phyloP scores from a whole-genome alignment of 2,113 vertebrate genomes.

The Furnarius figulus region DNA sequence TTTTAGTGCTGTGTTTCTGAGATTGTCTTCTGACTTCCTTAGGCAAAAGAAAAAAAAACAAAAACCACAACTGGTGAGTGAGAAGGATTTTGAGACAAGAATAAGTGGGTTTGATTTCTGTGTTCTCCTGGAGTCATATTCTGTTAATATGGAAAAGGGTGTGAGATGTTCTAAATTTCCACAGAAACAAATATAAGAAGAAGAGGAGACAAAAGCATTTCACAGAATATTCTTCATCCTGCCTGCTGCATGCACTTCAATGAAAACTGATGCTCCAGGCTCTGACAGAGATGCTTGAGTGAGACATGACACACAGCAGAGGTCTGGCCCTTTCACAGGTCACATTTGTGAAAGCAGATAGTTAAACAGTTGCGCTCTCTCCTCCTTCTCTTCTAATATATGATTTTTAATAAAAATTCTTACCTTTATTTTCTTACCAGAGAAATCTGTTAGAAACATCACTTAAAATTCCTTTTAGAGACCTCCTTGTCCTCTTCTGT shows the following conservation, averaged over 20 bases:
- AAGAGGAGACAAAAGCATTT: conserved; percentile 50
- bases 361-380: conserved; percentile 20
- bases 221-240: conserved; percentile 30
- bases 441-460: conserved; percentile 17
- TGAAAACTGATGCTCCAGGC: neutral
- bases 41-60: neutral
- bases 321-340: neutral
- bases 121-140: conserved; percentile 32
- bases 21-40: neutral
- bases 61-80: neutral
- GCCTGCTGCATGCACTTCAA: neutral
- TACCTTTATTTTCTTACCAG: neutral
- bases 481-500: neutral
- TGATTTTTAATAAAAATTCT: neutral
- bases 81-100: neutral
- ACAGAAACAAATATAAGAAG: conserved; percentile 41
- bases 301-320: neutral
- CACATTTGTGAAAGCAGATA: conserved; percentile 29
- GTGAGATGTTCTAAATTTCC: conserved; percentile 38
- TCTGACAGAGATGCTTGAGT: neutral
- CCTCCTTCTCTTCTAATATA: conserved; percentile 3
- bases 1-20: neutral
- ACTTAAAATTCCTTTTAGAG: conserved; percentile 57
- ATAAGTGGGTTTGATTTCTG: neutral
- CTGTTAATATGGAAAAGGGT: conserved; percentile 10